These are phyloP conservation scores for Portevinia maculata DNA, from an alignment of 2,888 invertebrate genomes.

Conservation along the genomic window DNA sequence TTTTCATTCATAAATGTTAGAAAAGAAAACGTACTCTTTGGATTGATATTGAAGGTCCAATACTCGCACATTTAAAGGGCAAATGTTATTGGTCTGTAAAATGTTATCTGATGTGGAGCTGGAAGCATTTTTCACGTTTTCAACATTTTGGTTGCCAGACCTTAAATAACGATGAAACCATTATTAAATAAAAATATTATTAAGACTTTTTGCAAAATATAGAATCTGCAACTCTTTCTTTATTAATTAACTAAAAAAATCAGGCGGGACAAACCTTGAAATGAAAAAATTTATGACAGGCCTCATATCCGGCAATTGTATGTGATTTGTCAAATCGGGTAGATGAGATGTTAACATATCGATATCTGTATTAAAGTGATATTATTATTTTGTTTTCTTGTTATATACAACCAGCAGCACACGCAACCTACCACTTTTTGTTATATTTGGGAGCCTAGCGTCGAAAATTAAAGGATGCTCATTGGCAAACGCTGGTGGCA, in stretches of 20 bases:
- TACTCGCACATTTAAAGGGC: slow-evolving; percentile 76
- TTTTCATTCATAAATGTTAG: not conserved
- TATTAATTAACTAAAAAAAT: too few relatives aligned
- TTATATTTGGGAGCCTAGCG: slow-evolving; percentile 87
- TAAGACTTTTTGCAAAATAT: too few relatives aligned
- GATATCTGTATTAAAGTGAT: slow-evolving; percentile 83
- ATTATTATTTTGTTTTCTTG: not conserved
- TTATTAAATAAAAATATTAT: slow-evolving; percentile 1
- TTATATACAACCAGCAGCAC: not conserved
- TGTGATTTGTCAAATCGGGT: slow-evolving; percentile 87
- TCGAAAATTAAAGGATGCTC: slow-evolving; percentile 91
- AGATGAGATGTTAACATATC: slow-evolving; percentile 86
- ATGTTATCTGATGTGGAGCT: slow-evolving; percentile 39
- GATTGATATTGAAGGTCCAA: slow-evolving; percentile 83
- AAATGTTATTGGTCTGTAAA: slow-evolving; percentile 18
- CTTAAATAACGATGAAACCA: slow-evolving; percentile 35
- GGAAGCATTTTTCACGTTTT: slow-evolving; percentile 50
- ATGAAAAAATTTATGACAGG: slow-evolving; percentile 89
- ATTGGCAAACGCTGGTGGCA: slow-evolving; percentile 93
- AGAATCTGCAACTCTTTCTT: too few relatives aligned
- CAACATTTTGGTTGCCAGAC: slow-evolving; percentile 64
- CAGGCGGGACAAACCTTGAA: slow-evolving; percentile 83
- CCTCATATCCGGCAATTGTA: slow-evolving; percentile 88
- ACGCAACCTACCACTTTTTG: slow-evolving; percentile 75
- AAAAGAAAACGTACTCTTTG: slow-evolving; percentile 82